These are phyloP conservation scores for Subacronicta megacephala DNA, from an alignment of 2,888 invertebrate species.

Conservation along the genomic window DNA sequence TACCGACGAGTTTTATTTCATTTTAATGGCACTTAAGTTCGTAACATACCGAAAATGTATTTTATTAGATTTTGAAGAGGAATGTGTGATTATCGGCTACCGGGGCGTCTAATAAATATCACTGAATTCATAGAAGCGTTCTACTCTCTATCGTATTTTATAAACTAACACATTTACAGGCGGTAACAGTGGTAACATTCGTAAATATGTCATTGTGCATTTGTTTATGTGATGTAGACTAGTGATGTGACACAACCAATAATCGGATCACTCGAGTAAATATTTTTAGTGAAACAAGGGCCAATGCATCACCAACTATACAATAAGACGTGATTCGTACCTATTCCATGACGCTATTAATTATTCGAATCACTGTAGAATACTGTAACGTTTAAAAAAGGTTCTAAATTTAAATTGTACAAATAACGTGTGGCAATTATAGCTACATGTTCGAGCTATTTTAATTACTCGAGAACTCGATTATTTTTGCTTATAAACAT, in stretches of 20 bases:
- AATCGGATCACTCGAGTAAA: constrained; percentile 24
- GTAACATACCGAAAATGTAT: constrained; percentile 35
- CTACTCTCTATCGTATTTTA: constrained; percentile 37
- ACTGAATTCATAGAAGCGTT: constrained; percentile 30
- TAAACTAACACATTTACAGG: constrained; percentile 41
- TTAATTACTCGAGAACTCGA: constrained; percentile 27
- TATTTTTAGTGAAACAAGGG: constrained; percentile 37
- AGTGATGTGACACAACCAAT: constrained; percentile 46
- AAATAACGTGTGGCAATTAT: constrained; percentile 15
- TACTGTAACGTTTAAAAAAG: constrained; percentile 1
- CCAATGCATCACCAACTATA: too few relatives aligned
- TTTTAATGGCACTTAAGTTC: constrained; percentile 51
- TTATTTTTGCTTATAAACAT: constrained; percentile 40
- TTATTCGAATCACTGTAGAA: constrained; percentile 1
- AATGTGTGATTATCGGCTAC: constrained; percentile 46
- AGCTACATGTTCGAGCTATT: constrained; percentile 5
- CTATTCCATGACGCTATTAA: too few relatives aligned
- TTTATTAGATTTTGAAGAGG: constrained; percentile 41
- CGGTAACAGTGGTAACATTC: constrained; percentile 52
- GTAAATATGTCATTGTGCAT: constrained; percentile 61
- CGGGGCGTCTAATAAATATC: constrained; percentile 45
- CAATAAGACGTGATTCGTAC: too few relatives aligned
- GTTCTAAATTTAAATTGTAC: constrained; percentile 5
- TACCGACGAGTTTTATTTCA: constrained; percentile 56
- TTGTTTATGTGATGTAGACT: constrained; percentile 42